phyloP scores from a whole-genome alignment of 2,113 vertebrate species.

The Carettochelys insculpta region DNA sequence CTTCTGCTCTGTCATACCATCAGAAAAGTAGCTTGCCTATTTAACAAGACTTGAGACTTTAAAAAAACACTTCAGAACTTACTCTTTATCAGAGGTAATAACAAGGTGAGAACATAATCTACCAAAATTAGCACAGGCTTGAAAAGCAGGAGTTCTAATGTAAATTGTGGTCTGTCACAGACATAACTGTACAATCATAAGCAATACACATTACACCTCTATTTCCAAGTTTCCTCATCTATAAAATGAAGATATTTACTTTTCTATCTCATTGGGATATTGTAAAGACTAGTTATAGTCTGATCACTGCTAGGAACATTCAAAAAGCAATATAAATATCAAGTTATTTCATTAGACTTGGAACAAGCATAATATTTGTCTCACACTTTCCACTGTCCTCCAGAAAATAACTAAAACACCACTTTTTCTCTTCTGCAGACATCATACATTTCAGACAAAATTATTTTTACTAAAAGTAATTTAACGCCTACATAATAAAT shows the following conservation, averaged over 20 bases:
- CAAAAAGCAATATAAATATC: not conserved
- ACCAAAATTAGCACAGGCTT: not conserved
- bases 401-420: not conserved
- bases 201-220: not conserved
- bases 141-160: not conserved
- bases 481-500: not conserved
- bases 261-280: not conserved
- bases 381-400: not conserved
- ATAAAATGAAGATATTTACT: not conserved
- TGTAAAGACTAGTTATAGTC: not conserved
- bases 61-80: too few species aligned
- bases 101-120: not conserved
- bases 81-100: not conserved
- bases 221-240: not conserved
- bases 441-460: not conserved
- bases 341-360: not conserved
- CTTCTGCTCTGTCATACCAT: not conserved
- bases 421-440: not conserved
- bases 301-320: not conserved
- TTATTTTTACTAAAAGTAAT: too few species aligned
- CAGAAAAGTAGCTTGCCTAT: not conserved
- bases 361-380: not conserved
- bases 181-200: not conserved
- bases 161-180: not conserved
- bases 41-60: not conserved